Conservation (phyloP, 2,113 vertebrate species). For the Neomonachus schauinslandi region DNA sequence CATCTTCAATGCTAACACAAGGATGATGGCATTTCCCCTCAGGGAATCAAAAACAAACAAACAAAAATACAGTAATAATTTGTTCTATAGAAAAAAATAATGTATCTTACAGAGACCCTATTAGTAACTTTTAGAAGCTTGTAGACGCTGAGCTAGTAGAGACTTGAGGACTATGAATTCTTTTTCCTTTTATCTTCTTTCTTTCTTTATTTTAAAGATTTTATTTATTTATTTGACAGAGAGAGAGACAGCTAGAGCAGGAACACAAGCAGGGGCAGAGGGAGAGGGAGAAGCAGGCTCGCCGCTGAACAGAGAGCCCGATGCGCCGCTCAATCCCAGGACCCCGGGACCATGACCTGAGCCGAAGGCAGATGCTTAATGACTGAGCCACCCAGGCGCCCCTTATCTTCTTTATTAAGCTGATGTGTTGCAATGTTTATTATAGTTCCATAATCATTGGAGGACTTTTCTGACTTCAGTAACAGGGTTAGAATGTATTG, state of each 20-base stretch:
- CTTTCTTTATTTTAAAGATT: too few relatives aligned
- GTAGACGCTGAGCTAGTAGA: background rate
- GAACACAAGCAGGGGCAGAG: too few relatives aligned
- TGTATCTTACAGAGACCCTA: background rate
- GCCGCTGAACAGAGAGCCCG: too few relatives aligned
- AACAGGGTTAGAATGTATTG: background rate
- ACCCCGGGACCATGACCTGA: too few relatives aligned
- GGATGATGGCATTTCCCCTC: background rate
- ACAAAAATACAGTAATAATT: background rate
- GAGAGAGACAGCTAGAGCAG: too few relatives aligned
- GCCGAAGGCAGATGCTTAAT: too few relatives aligned
- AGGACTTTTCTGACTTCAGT: constrained; percentile 17
- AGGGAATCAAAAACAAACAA: background rate
- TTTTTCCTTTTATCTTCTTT: background rate
- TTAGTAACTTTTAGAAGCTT: background rate
- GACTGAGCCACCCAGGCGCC: too few relatives aligned
- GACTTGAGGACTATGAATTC: background rate
- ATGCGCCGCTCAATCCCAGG: too few relatives aligned
- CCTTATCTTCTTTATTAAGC: background rate
- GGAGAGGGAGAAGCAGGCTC: too few relatives aligned
- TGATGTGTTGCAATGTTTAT: background rate
- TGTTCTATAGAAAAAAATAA: background rate
- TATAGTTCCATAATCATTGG: background rate
- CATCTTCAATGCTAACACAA: background rate
- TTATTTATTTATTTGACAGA: too few relatives aligned